Base-by-base conservation (phyloP, 2,797 vertebrate genomes). In the Syngnathus acus region DNA sequence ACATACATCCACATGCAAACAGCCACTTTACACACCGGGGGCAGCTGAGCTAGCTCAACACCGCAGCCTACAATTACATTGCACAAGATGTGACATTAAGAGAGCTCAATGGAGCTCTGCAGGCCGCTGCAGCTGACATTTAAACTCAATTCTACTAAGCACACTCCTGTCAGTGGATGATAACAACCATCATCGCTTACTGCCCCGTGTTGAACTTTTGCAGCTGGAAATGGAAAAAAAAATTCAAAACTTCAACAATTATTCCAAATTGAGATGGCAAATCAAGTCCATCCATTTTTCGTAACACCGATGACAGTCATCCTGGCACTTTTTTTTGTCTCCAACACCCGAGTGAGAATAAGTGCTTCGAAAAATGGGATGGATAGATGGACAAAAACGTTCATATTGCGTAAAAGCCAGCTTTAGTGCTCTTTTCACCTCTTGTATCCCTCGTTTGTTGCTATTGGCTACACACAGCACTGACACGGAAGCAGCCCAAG, bases 61-160 rank as follows among this genome's bases (percentile, higher is more conserved):
- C 42, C 26, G 60, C 42, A 62, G 60, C 42, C 42, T 45, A 45
- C 42, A 45, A 62, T 45, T 62, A 62, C 40, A 19, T 23, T 45
- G 40, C 42, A 47, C 60, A 26, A 62, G 60, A 62, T 9, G 42
- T 45, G 42, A 62, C 39, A 62, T 62, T 45, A 47, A 62, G 23
- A 32, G 19, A 37, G 32, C 62, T 5, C 26, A 58, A 58, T 9
- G 7, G 55, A 58, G 55, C 32, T 58, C 55, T 58, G 14, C 32
- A 32, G 16, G 55, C 55, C 43, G 6, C 60, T 16, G 21, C 42
- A 47, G 21, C 14, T 62, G 55, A 51, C 26, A 64, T 38, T 64
- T 64, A 64, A 37, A 48, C 45, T 51, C 37, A 50, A 51, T n/a
- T 50, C 37, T 9, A 51, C 43, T 5, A 37, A 47, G 43, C 23